Conservation (phyloP, 2,888 invertebrate genomes). For the Hemicrepidius hirtus region DNA sequence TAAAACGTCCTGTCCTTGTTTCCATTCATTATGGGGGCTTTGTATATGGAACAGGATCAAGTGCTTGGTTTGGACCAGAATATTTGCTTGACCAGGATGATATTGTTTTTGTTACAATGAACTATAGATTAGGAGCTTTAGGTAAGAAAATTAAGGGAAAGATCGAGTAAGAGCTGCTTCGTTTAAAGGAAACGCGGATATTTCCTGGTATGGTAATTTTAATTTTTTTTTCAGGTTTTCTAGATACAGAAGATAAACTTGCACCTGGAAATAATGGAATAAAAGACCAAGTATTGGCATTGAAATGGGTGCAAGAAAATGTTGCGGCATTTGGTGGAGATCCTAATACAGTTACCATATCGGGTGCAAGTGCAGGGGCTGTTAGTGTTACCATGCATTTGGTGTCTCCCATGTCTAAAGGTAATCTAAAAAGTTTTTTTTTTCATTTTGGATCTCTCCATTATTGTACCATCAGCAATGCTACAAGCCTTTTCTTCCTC, state of each 20-base stretch:
- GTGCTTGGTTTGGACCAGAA: neutral
- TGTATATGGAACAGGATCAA: slow-evolving; percentile 75
- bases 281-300: slow-evolving; percentile 81
- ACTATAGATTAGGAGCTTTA: slow-evolving; percentile 78
- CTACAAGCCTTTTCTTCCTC: too few relatives aligned
- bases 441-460: too few relatives aligned
- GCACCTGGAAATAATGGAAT: slow-evolving; percentile 82
- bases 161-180: too few relatives aligned
- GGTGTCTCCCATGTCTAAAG: slow-evolving; percentile 81
- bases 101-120: slow-evolving; percentile 79
- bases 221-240: slow-evolving; percentile 62
- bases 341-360: slow-evolving; percentile 77
- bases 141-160: neutral
- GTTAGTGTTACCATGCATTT: slow-evolving; percentile 72
- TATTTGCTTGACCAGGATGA: slow-evolving; percentile 67
- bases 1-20: slow-evolving; percentile 74
- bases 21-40: slow-evolving; percentile 79
- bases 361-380: slow-evolving; percentile 76
- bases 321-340: slow-evolving; percentile 82
- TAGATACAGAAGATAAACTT: slow-evolving; percentile 78
- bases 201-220: neutral
- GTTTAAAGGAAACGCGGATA: too few relatives aligned
- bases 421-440: slow-evolving; percentile 60
- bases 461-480: too few relatives aligned
- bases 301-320: slow-evolving; percentile 80